These are phyloP conservation scores for Formica aserva DNA, from an alignment of 2,888 invertebrate genomes.

Conservation along the genomic window DNA sequence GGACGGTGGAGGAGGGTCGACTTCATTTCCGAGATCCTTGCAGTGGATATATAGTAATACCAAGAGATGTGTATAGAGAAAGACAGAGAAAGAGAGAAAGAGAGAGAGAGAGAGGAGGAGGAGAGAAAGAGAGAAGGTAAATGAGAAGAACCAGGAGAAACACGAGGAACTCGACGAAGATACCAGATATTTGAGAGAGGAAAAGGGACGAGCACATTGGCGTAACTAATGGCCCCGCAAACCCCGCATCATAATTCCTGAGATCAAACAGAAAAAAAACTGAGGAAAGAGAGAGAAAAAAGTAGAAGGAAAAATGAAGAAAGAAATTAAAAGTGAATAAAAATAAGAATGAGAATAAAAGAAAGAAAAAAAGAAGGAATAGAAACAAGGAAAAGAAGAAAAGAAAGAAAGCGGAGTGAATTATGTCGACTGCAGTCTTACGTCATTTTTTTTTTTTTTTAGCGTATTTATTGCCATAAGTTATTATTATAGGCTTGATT, in stretches of 20 bases:
- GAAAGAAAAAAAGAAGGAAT: not conserved
- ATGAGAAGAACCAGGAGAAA: conserved; percentile 45
- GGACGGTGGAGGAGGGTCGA: conserved; percentile 59
- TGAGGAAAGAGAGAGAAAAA: conserved; percentile 1
- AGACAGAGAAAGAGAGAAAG: conserved; percentile 18
- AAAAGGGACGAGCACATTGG: conserved; percentile 36
- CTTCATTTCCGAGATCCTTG: conserved; percentile 71
- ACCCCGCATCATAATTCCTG: conserved; percentile 15
- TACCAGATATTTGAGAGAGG: conserved; percentile 40
- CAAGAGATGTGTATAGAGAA: conserved; percentile 50
- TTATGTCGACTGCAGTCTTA: not conserved
- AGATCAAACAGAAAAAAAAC: not conserved
- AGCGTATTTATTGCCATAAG: not conserved
- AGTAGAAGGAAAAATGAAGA: not conserved
- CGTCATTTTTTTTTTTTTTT: not conserved
- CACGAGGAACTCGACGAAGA: conserved; percentile 36
- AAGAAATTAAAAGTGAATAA: not conserved
- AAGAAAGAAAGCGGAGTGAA: not conserved
- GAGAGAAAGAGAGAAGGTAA: conserved; percentile 19
- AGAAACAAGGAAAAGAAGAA: not conserved
- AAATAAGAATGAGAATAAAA: not conserved
- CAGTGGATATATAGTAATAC: conserved; percentile 63
- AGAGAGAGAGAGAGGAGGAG: not conserved
- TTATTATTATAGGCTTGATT: not conserved
- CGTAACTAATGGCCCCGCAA: conserved; percentile 44